Conservation (phyloP, 2,797 vertebrate genomes). For the Diplodus puntazzo region DNA sequence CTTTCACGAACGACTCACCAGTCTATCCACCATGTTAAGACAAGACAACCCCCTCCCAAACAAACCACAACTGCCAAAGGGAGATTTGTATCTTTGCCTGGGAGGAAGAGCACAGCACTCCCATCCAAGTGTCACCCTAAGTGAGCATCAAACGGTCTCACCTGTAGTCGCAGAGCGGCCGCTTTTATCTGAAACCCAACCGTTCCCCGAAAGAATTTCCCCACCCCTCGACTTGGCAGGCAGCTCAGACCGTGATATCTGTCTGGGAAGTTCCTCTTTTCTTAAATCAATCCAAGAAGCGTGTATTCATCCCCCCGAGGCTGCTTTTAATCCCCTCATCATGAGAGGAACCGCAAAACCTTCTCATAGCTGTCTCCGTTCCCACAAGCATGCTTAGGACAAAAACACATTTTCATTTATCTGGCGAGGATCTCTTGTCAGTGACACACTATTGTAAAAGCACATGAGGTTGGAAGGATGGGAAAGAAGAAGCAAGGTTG, state of each 20-base stretch:
- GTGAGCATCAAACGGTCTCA: constrained; percentile 74
- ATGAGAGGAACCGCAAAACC: constrained; percentile 60
- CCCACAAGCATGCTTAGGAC: constrained; percentile 56
- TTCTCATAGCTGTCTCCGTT: constrained; percentile 60
- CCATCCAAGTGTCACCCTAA: constrained; percentile 64
- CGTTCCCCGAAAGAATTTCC: constrained; percentile 56
- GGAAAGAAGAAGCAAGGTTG: constrained; percentile 25
- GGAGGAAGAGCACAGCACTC: constrained; percentile 54
- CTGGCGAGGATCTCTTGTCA: constrained; percentile 56
- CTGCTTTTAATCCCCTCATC: constrained; percentile 73
- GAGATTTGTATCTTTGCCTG: constrained; percentile 76
- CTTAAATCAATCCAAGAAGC: constrained; percentile 68
- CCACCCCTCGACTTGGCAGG: constrained; percentile 59
- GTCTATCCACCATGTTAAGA: constrained; percentile 69
- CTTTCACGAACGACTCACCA: constrained; percentile 71
- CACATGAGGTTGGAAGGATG: constrained; percentile 23
- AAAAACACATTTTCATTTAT: constrained; percentile 61
- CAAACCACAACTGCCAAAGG: constrained; percentile 68
- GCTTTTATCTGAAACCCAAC: constrained; percentile 72
- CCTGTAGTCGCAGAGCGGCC: constrained; percentile 58
- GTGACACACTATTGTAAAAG: constrained; percentile 44
- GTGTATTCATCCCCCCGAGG: constrained; percentile 44
- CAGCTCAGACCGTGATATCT: constrained; percentile 58
- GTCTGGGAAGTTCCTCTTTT: constrained; percentile 62
- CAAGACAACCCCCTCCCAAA: constrained; percentile 62